These are phyloP conservation scores for Aleiodes sp. DNA, from an alignment of 1,140 invertebrate species.

Conservation along the genomic window DNA sequence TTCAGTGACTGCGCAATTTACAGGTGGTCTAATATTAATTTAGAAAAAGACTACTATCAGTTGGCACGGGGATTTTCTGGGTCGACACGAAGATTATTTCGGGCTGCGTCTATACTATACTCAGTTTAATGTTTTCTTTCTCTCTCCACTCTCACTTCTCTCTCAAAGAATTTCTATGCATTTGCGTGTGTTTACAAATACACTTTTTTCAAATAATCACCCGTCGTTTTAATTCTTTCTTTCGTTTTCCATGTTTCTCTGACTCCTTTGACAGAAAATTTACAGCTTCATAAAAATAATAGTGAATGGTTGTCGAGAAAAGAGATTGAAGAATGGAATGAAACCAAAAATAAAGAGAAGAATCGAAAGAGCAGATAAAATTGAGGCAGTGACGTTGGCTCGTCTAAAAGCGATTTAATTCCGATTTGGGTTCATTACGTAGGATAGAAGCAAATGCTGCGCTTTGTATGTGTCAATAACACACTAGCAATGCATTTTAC, in stretches of 20 bases:
- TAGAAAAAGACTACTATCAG: background rate
- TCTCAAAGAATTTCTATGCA: no score
- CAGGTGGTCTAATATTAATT: conserved; percentile 21
- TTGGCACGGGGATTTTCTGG: background rate
- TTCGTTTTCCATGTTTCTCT: no score
- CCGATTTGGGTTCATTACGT: conserved; percentile 5
- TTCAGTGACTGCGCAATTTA: background rate
- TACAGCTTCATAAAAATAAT: no score
- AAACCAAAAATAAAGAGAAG: no score
- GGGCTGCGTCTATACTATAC: background rate
- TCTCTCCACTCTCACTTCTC: background rate
- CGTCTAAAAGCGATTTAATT: conserved; percentile 16
- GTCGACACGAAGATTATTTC: conserved; percentile 25
- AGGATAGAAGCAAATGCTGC: background rate
- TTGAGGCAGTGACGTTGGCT: background rate
- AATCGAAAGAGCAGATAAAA: background rate
- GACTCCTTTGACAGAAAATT: no score
- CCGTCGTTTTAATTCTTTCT: no score
- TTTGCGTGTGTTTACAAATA: no score
- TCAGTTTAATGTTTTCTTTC: background rate
- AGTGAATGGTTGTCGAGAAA: no score
- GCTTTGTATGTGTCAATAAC: conserved; percentile 16
- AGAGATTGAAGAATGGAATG: no score
- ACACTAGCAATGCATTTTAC: background rate
- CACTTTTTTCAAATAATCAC: no score